These are phyloP conservation scores for Octodon degus DNA, from an alignment of 2,113 vertebrate species.

Conservation along the genomic window DNA sequence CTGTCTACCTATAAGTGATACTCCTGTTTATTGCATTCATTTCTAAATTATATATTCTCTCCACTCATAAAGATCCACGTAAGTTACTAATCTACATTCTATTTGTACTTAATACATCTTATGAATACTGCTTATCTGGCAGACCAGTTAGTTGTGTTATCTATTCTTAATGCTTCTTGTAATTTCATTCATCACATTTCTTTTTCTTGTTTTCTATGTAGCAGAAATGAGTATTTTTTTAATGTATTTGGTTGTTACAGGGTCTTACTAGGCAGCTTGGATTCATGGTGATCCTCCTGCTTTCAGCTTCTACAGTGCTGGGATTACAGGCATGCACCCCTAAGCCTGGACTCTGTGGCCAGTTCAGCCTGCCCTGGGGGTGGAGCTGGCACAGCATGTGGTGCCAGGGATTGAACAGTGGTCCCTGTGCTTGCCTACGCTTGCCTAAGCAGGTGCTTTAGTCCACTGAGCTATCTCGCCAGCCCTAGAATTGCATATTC, in stretches of 20 bases:
- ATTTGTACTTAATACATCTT: not conserved
- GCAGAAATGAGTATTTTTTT: not conserved
- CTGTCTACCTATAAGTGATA: not conserved
- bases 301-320: no score
- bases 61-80: not conserved
- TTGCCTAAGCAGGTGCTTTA: no score
- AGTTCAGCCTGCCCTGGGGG: no score
- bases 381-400: no score
- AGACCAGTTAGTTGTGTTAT: not conserved
- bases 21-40: not conserved
- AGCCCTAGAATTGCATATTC: not conserved
- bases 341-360: no score
- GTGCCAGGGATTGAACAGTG: no score
- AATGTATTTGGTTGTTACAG: no score
- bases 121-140: not conserved
- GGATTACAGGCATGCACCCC: no score
- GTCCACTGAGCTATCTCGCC: no score
- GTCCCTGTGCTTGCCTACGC: no score
- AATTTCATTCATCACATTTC: not conserved
- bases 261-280: no score
- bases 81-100: constrained; percentile 25
- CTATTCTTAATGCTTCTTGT: not conserved
- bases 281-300: no score
- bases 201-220: constrained; percentile 23
- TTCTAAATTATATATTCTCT: constrained; percentile 9